A percentile compares a stretch with the other conserved stretches of the same genome.
Conservation (phyloP, 2,797 vertebrate species). For the Gallinago nigripennis region DNA sequence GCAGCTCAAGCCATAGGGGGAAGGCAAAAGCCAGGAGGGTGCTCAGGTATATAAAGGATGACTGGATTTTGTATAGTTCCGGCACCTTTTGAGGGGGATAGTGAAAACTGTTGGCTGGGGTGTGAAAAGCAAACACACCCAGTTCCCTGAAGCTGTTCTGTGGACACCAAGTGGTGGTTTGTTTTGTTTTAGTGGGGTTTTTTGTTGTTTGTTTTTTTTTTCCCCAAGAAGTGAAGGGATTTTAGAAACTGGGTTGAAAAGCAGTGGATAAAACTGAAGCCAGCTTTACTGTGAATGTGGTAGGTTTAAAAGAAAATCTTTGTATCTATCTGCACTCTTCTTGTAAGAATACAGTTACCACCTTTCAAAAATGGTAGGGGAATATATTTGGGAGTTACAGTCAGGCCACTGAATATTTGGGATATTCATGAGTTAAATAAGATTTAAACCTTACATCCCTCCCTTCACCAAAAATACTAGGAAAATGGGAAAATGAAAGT, state of each 20-base stretch:
- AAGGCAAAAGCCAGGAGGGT: not conserved
- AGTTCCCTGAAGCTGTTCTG: not conserved
- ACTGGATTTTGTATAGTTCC: not conserved
- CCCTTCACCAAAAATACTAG: not conserved
- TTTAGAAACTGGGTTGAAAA: not conserved
- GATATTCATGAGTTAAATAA: not conserved
- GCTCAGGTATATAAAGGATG: too few species aligned
- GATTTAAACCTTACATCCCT: not conserved
- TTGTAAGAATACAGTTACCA: not conserved
- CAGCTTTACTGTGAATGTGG: not conserved
- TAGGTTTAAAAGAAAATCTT: not conserved
- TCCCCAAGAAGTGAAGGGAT: not conserved
- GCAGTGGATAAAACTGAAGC: not conserved
- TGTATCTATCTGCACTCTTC: not conserved
- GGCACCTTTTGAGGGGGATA: not conserved
- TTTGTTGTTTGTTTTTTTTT: not conserved
- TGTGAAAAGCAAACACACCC: not conserved
- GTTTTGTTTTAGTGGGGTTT: too few species aligned
- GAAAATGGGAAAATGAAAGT: not conserved
- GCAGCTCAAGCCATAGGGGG: not conserved
- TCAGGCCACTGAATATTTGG: not conserved
- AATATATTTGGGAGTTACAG: not conserved
- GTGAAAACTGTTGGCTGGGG: not conserved
- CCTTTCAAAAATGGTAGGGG: not conserved
- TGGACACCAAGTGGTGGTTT: not conserved